Base-by-base conservation (phyloP, 2,113 vertebrate genomes). In the Penelope pileata region DNA sequence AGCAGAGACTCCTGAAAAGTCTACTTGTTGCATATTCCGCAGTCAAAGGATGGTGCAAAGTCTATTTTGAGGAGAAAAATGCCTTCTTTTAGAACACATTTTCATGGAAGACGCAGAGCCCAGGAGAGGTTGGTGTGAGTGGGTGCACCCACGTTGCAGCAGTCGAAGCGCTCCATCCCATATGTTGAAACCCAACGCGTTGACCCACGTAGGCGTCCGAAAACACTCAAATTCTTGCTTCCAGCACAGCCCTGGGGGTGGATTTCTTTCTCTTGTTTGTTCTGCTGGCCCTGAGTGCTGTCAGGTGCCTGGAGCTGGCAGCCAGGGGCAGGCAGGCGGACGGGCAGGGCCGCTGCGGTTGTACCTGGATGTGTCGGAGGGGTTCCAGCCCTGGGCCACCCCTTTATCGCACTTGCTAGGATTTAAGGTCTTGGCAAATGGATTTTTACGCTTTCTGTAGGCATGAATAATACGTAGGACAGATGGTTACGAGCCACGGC, bases 1-100 rank as follows among this genome's bases (percentile, higher is more conserved):
- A 82, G 86, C 79, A 77, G 78, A 95, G 84, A 38, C 80, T 94
- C 63, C 95, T 83, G 67, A 81, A 93, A 93, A 86, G 50, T 82
- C 60, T 34, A 73, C 92, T 94, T 96, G 92, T 96, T 96, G 92
- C 90, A 22, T 91, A 64, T 48, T 86, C 54, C 92, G 83, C 69
- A 86, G 23, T 90, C 83, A 93, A 60, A 90, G 32, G 67, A 75
- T 83, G 63, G 66, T 76, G 22, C 34, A 29, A 34, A 30, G 16
- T 0, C 36, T 38, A 11, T 45, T 43, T 79, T 77, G 22, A 63
- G 29, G 60, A 92, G 58, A 66, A 91, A 91, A 91, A 56, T 51
- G 22, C 83, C 38, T 38, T 68, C 5, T 86, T 93, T 90, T 83
- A 38, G 81, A 88, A 70, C 53, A 26, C 3, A 74, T 78, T 91